These are phyloP conservation scores for Cyrtodaria siliqua DNA, from an alignment of 2,888 invertebrate species.

Conservation along the genomic window DNA sequence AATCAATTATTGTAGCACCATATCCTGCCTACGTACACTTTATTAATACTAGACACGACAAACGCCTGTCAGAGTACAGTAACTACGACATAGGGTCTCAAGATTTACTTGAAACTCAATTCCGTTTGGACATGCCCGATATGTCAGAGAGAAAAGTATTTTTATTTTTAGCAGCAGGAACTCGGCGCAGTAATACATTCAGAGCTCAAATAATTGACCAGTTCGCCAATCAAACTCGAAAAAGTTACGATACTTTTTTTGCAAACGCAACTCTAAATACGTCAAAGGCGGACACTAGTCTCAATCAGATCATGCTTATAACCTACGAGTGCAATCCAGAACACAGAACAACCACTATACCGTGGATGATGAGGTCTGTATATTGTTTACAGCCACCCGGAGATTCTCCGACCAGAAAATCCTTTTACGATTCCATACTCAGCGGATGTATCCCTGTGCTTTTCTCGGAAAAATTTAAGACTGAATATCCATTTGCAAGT, in stretches of 20 bases:
- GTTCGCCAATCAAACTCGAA: slow-evolving; percentile 59
- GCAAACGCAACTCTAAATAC: not conserved
- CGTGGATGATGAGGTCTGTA: slow-evolving; percentile 76
- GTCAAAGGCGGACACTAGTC: not conserved
- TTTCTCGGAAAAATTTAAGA: slow-evolving; percentile 50
- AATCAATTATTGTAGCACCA: slow-evolving; percentile 71
- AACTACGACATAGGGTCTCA: not conserved
- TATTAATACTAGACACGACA: slow-evolving; percentile 22
- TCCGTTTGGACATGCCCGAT: slow-evolving; percentile 10
- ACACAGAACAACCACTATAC: slow-evolving; percentile 63
- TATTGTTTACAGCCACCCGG: slow-evolving; percentile 81
- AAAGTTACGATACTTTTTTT: slow-evolving; percentile 48
- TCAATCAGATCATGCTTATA: slow-evolving; percentile 55
- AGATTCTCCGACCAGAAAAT: slow-evolving; percentile 81
- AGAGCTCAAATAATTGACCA: slow-evolving; percentile 72
- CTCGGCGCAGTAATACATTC: slow-evolving; percentile 68
- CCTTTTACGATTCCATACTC: slow-evolving; percentile 77
- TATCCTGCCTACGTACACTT: slow-evolving; percentile 80
- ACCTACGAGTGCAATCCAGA: slow-evolving; percentile 56
- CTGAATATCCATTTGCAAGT: slow-evolving; percentile 70
- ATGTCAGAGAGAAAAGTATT: slow-evolving; percentile 63
- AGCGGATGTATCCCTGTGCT: slow-evolving; percentile 80
- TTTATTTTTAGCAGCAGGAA: slow-evolving; percentile 72
- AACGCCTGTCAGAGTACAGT: slow-evolving; percentile 32
- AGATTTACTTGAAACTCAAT: slow-evolving; percentile 26